phyloP scores from a whole-genome alignment of 2,797 vertebrate genomes.

The Silurus aristotelis region DNA sequence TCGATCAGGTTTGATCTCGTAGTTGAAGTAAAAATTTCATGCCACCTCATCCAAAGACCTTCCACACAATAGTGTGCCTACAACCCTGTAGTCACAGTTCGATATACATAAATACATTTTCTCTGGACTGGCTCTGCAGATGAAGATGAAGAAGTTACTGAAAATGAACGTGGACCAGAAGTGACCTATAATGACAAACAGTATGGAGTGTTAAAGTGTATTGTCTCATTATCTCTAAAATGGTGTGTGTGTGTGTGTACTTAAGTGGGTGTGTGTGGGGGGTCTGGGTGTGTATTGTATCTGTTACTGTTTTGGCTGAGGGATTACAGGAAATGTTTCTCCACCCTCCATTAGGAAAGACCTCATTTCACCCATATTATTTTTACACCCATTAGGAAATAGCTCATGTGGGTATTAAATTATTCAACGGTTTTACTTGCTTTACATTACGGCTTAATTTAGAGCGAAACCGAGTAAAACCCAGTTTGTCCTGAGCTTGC shows the following conservation, averaged over 20 bases:
- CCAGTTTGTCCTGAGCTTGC: background rate
- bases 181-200: background rate
- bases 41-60: no score
- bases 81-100: no score
- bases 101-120: background rate
- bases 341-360: slow-evolving; percentile 31
- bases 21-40: no score
- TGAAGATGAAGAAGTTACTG: background rate
- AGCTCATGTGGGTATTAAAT: background rate
- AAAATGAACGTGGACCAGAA: background rate
- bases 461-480: no score
- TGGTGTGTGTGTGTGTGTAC: background rate
- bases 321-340: slow-evolving; percentile 23
- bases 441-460: background rate
- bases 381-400: background rate
- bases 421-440: background rate
- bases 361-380: background rate
- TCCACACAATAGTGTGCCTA: no score
- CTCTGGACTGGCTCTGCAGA: background rate
- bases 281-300: background rate
- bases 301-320: background rate
- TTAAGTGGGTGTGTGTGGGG: background rate
- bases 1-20: no score
- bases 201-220: background rate
- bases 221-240: background rate